Percentiles rank a stretch among this genome's conserved stretches.
These are phyloP conservation scores for Artibeus jamaicensis DNA, from an alignment of 2,797 vertebrate genomes.

Conservation along the genomic window DNA sequence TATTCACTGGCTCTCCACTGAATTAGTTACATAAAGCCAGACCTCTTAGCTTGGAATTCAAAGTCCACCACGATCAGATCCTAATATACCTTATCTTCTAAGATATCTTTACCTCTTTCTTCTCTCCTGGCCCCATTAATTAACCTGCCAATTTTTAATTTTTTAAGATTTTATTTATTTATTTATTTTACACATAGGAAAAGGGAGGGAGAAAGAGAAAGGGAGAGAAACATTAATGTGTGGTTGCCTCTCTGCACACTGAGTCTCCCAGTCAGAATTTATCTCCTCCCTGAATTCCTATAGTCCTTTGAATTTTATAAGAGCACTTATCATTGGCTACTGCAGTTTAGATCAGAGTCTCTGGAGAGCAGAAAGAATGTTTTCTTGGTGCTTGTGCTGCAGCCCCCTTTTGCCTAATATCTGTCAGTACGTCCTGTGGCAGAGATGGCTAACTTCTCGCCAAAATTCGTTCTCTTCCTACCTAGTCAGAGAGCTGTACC, in stretches of 20 bases:
- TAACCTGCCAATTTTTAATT: neutral
- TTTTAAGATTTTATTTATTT: no score
- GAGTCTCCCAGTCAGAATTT: neutral
- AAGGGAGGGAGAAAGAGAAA: no score
- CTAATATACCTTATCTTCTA: neutral
- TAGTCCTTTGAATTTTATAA: neutral
- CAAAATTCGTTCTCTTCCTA: neutral
- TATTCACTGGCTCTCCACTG: neutral
- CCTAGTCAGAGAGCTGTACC: neutral
- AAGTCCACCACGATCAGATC: neutral
- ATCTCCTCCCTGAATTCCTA: neutral
- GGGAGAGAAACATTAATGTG: no score
- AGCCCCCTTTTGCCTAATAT: neutral
- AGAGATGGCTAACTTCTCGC: neutral
- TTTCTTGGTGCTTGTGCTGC: neutral
- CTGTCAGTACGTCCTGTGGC: neutral
- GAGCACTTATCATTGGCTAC: neutral
- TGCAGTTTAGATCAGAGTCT: neutral
- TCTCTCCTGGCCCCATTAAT: neutral
- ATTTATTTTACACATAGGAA: no score
- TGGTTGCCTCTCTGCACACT: neutral
- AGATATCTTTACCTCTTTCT: neutral
- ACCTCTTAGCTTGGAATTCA: neutral
- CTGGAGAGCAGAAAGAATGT: neutral
- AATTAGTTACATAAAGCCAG: neutral